Percentiles rank a stretch among this genome's conserved stretches.
phyloP scores from a whole-genome alignment of 2,113 vertebrate genomes.

The Petromus typicus region DNA sequence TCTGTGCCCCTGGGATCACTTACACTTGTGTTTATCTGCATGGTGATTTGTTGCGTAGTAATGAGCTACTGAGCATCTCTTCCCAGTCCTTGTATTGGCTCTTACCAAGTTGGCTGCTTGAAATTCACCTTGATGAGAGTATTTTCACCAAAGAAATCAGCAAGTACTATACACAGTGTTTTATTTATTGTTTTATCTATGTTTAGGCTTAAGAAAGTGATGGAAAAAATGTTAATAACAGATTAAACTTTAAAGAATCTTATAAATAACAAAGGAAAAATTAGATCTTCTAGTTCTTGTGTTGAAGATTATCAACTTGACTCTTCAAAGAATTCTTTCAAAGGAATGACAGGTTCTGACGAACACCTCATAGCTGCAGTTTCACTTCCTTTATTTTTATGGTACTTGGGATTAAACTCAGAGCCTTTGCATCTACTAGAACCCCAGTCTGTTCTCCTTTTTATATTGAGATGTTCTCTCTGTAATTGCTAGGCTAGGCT shows the following conservation, averaged over 20 bases:
- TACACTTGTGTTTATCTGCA: neutral
- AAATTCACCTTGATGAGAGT: neutral
- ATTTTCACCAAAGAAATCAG: neutral
- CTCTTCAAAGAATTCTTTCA: neutral
- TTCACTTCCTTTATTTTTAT: neutral
- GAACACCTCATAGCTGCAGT: neutral
- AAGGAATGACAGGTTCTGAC: neutral
- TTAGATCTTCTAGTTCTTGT: neutral
- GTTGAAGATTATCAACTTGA: conserved; percentile 30
- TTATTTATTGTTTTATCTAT: neutral
- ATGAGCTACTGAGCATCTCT: neutral
- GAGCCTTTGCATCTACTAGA: neutral
- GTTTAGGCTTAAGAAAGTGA: neutral
- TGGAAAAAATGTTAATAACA: neutral
- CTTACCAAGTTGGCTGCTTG: neutral
- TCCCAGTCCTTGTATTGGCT: neutral
- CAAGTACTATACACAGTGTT: neutral
- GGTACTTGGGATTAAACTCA: neutral
- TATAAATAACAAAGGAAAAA: neutral
- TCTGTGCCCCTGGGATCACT: neutral
- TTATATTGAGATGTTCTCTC: neutral
- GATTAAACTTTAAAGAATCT: neutral
- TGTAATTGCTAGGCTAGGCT: neutral
- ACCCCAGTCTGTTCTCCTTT: neutral
- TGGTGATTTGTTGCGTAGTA: neutral